These are phyloP conservation scores for Centropus bengalensis DNA, from an alignment of 2,113 vertebrate genomes.

Conservation along the genomic window DNA sequence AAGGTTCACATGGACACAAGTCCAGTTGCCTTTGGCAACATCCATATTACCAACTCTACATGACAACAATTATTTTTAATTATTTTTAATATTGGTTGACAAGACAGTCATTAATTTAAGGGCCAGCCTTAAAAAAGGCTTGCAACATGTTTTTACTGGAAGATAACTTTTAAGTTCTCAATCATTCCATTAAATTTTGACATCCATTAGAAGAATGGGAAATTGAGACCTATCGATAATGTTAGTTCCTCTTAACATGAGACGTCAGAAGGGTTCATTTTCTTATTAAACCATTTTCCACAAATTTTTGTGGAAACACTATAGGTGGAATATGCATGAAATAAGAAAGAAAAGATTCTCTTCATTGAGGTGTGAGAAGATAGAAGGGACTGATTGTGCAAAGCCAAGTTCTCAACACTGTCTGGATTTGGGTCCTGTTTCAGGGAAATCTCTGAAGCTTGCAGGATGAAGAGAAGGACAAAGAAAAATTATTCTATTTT, in stretches of 20 bases:
- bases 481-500: not conserved
- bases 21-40: not conserved
- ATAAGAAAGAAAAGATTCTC: not conserved
- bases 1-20: not conserved
- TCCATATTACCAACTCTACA: not conserved
- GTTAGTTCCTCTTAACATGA: not conserved
- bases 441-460: not conserved
- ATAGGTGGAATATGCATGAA: not conserved
- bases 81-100: not conserved
- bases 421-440: not conserved
- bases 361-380: not conserved
- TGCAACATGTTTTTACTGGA: not conserved
- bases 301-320: not conserved
- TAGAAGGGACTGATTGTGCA: not conserved
- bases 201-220: not conserved
- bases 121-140: not conserved
- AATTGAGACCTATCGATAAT: not conserved
- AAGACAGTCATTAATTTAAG: not conserved
- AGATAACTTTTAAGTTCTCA: not conserved
- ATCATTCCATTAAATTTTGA: not conserved
- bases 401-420: not conserved
- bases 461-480: not conserved
- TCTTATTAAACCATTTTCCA: not conserved
- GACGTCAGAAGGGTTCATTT: not conserved
- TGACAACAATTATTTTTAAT: too few relatives aligned